Base-by-base conservation (phyloP, 2,888 invertebrate species). In the Cephalotes varians region DNA sequence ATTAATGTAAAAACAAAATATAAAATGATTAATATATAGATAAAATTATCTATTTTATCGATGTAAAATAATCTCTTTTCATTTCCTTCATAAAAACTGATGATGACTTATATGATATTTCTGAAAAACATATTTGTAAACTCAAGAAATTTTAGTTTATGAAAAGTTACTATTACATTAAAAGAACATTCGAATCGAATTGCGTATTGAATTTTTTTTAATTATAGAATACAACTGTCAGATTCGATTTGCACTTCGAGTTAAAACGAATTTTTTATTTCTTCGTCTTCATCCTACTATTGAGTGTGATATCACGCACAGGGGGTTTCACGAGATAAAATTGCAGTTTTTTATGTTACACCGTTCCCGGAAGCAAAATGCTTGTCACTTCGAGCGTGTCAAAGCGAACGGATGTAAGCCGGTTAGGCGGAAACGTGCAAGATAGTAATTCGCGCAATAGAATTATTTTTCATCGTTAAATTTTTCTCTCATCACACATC, bases 401-500 rank as follows among this genome's bases (percentile, higher is more conserved):
- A 71, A 79, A 71, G 4, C 21, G 54, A 56, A 54, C 51, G 10
- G 31, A 69, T 44, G 4, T 69, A 69, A n/a, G 7, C 21, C 1
- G 15, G 51, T 54, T 76, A 40, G 12, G 2, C 71, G n/a, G 44
- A 47, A 79, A 56, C 21, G 6, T 56, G 44, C 71, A 44, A 34
- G 25, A 77, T 18, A 56, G 12, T 79, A 71, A 21, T 56, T 77
- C 31, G 10, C 15, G n/a, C 10, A 56, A 77, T 21, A 5, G 9
- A 71, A 71, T 77, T 77, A 77, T 77, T 77, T 71, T 44, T 15
- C 12, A 21, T 76, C 15, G 15, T 77, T 34, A 21, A 56, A 77
- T 54, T 54, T 69, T 28, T 21, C 10, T 44, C 12, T 47, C 15
- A 3, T 31, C n/a, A 12, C 12, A 34, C 15, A 3, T 31, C n/a